Evolutionary conservation across 2,888 invertebrate genomes (phyloP), one percentile per base, ranked within the genome.

Genomic region (Lithophane semibrunnea): DNA sequence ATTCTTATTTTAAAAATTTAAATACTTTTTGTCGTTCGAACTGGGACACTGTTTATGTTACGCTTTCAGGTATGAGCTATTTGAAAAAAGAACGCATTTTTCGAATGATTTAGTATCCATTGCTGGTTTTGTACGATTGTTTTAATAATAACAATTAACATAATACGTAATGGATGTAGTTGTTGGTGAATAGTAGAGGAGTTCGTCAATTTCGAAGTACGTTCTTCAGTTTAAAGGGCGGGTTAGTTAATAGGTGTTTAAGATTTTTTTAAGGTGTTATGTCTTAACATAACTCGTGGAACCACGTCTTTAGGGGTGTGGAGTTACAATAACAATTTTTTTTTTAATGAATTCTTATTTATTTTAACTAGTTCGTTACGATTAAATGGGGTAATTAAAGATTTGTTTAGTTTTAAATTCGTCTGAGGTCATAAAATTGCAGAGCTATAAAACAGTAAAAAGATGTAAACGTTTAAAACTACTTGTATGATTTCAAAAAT

Each of bases 21-120:
- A 86, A 89, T 81, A 79, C 79, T 93, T 94, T 95, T 94, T 94
- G 94, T 94, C 94, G 93, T 90, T 86, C 79, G 76, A 86, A 88
- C 85, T 86, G 84, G 88, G 87, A 88, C 88, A 88, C 74, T 92
- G 92, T 92, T 92, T 92, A 90, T 73, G 65, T 86, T 88, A 82
- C 92, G 90, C 85, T 75, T 83, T 82, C 87, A 88, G 87, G 88
- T 88, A 85, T 73, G 73, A 29, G 69, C 1, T 16, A 12, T 75
- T 66, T 12, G 37, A 64, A 72, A 77, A 44, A 0, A 3, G 9
- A 52, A 37, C 71, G 49, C 0, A 4, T 24, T n/a, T 80, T 73
- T 37, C 18, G 5, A 0, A 29, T 24, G 0, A 0, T n/a, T 70
- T 9, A 1, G 0, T 29, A 24, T 63, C 2, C 76, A 75, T 78